Evolutionary conservation across 2,888 invertebrate genomes (phyloP), one percentile per base, ranked within the genome.

Genomic region (Nephrocerus scutellatus): DNA sequence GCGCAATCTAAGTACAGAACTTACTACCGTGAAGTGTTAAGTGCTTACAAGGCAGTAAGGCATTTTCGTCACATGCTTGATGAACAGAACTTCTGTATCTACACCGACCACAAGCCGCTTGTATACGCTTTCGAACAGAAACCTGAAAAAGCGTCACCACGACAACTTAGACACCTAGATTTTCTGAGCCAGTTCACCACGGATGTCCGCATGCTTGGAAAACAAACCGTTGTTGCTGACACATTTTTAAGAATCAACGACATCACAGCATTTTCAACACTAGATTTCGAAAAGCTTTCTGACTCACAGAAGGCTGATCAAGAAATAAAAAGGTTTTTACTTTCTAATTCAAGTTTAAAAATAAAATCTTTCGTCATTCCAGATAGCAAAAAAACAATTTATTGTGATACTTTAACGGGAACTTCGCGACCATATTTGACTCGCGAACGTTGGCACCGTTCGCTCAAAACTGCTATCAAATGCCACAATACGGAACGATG

Each of bases 141-240:
- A 8, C 21, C 48, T 4, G 56, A 57, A 2, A 58, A 59, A 13
- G 53, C 54, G 7, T 57, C 62, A 2, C 65, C 63, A 1, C 36
- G 63, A 2, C 63, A 67, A 40, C 46, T 51, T 4, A 38, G 63
- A 0, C 56, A 67, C 4, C 43, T 70, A 0, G 59, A 63, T 32
- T 60, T 49, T 13, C 61, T 55, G 12, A 36, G 39, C 3, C 48
- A 50, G 20, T 48, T 43, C 12, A 30, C 43, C 5, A 47, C 48
- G 1, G 35, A 43, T 7, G 37, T 48, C 2, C 31, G 47, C 10
- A 15, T 44, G 5, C 25, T 41, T 5, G 47, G 44, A 4, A n/a
- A 51, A 47, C 43, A 45, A 12, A 50, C 50, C 23, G 39, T 33
- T 7, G 37, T 41, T 6, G 44, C 47, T 2, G 48, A 49, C 23